Conservation (phyloP, 2,888 invertebrate species). For the Phyllotreta cruciferae region DNA sequence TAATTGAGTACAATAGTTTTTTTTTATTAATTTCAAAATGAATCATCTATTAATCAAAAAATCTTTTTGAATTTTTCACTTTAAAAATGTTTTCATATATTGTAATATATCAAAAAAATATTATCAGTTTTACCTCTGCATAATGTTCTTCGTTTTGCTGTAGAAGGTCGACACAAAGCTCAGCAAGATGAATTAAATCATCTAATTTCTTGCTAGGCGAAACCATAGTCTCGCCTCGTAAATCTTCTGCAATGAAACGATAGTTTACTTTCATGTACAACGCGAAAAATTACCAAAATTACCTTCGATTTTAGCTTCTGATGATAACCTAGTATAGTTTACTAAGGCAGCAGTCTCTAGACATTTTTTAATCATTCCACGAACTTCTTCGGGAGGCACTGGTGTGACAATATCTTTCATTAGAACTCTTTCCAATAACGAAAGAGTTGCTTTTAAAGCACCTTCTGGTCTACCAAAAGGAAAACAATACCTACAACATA, state of each 20-base stretch:
- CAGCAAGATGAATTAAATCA: conserved; percentile 95
- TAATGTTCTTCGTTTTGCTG: conserved; percentile 99
- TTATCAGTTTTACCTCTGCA: conserved; percentile 81
- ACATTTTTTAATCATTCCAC: conserved; percentile 95
- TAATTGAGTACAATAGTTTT: neutral
- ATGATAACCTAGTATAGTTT: conserved; percentile 95
- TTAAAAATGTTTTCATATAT: neutral
- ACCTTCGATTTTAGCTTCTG: conserved; percentile 98
- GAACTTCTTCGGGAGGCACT: conserved; percentile 94
- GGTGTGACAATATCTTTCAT: conserved; percentile 99
- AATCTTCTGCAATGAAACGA: conserved; percentile 67
- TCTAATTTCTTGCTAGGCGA: conserved; percentile 91
- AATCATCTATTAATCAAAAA: neutral
- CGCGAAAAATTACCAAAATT: conserved; percentile 41
- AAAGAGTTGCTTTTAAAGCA: conserved; percentile 94
- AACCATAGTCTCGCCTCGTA: conserved; percentile 82
- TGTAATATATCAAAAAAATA: neutral
- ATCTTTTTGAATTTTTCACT: neutral
- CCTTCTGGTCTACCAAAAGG: conserved; percentile 99
- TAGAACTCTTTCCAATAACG: conserved; percentile 92
- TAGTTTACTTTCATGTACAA: neutral
- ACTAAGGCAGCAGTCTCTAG: conserved; percentile 97
- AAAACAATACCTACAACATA: conserved; percentile 82
- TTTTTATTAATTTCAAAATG: neutral
- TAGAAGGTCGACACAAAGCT: conserved; percentile 96